Percentiles rank a stretch among this genome's conserved stretches.
Evolutionary conservation across 1,140 invertebrate genomes (phyloP).

Genomic region (Tachypleus tridentatus): DNA sequence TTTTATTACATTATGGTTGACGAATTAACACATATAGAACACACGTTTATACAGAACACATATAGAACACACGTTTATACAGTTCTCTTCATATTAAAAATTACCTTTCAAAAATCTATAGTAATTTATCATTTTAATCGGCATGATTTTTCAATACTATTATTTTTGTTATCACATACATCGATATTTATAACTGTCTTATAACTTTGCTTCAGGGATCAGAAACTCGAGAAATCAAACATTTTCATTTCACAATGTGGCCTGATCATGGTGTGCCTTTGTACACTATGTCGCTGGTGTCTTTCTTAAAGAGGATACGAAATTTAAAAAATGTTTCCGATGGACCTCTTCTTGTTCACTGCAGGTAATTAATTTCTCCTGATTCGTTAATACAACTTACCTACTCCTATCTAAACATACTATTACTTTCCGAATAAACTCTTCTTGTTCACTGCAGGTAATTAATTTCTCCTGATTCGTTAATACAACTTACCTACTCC

Average conservation of each 20-base stretch:
- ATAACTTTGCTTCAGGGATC: conserved; percentile 5
- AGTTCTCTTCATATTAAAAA: too few species aligned
- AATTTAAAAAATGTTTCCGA: not conserved
- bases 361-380: conserved; percentile 7
- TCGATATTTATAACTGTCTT: too few species aligned
- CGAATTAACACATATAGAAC: too few species aligned
- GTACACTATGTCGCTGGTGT: conserved; percentile 13
- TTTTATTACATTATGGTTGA: too few species aligned
- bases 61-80: too few species aligned
- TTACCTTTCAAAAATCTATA: too few species aligned
- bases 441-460: conserved; percentile 15
- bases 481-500: not conserved
- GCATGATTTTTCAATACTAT: too few species aligned
- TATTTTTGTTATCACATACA: too few species aligned
- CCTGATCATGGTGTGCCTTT: conserved; percentile 19
- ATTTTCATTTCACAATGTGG: conserved; percentile 23
- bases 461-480: not conserved
- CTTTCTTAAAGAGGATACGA: conserved; percentile 7
- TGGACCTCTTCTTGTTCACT: conserved; percentile 11
- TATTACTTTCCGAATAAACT: not conserved
- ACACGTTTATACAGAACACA: too few species aligned
- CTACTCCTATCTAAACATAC: too few species aligned
- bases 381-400: not conserved
- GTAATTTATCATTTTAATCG: too few species aligned
- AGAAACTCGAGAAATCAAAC: conserved; percentile 14